phyloP scores from a whole-genome alignment of 2,113 vertebrate species.

The Rafetus swinhoei region DNA sequence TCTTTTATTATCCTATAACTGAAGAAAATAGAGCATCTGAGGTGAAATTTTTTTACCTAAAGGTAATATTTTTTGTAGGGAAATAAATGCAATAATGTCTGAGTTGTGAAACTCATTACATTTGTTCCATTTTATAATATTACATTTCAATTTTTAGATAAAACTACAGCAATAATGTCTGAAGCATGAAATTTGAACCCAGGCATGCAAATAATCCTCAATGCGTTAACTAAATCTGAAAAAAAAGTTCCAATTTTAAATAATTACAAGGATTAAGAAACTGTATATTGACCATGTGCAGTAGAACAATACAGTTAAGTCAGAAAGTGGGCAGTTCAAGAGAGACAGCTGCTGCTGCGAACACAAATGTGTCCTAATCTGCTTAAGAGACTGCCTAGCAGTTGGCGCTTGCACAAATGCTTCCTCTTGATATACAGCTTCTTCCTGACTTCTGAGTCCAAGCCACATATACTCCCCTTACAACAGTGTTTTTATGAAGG shows the following conservation, averaged over 20 bases:
- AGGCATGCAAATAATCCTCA: background rate
- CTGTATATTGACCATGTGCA: accelerated
- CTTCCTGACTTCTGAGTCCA: background rate
- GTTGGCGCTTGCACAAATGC: background rate
- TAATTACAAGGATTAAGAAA: background rate
- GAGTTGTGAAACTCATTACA: accelerated
- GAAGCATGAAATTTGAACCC: background rate
- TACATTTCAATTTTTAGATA: background rate
- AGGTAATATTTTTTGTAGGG: background rate
- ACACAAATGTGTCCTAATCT: background rate
- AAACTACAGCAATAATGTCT: background rate
- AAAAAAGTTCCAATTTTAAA: background rate
- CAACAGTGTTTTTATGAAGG: background rate
- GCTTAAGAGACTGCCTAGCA: background rate
- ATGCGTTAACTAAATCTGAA: background rate
- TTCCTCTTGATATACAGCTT: background rate
- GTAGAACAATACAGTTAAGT: background rate
- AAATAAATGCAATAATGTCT: background rate
- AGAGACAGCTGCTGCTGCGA: background rate
- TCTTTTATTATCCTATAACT: background rate
- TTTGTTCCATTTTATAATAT: background rate
- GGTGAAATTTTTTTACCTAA: background rate
- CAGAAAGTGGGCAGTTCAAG: background rate
- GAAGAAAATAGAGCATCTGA: background rate
- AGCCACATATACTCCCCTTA: background rate